Evolutionary conservation across 2,797 vertebrate genomes (phyloP), one percentile per base, ranked within the genome.

Genomic region (Semotilus atromaculatus): DNA sequence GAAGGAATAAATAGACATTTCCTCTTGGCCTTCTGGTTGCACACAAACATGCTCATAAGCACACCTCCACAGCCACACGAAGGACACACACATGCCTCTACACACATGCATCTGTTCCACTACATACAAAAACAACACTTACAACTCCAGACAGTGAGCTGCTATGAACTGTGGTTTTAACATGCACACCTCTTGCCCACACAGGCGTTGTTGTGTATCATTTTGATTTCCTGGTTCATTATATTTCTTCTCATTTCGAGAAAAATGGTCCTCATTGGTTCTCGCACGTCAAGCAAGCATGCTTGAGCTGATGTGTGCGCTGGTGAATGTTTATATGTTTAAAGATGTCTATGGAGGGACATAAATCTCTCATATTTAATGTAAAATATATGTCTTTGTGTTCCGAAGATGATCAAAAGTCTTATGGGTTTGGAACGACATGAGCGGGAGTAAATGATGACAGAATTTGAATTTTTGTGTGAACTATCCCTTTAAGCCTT

Each of bases 1-100:
- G 88, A 88, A 83, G 81, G 88, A 90, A 91, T 95, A 96, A 96
- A 94, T 93, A 95, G 90, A 90, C 92, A 45, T 92, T 95, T 95
- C 94, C 94, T 94, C 75, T 36, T 78, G 86, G 84, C 75, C 74
- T 75, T 77, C 73, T 79, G 79, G 67, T 74, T 77, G 60, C 78
- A 67, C 83, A 85, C 72, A 75, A 70, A 81, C 81, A 83, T 34
- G 55, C 60, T 36, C 60, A 43, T 77, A 58, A 43, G 62, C 82
- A 71, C 26, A 48, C 64, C 62, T 77, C 48, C 48, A 70, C 34
- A 31, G 36, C 62, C 34, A 68, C 11, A 0, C 7, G 36, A 68
- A 31, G 48, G 82, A 67, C 45, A 5, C 58, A 18, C 64, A 21
- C 36, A n/a, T n/a, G 11, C 29, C n/a, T 62, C 4, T 40, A 55